These are phyloP conservation scores for Acleris sparsana DNA, from an alignment of 2,888 invertebrate species.

Conservation along the genomic window DNA sequence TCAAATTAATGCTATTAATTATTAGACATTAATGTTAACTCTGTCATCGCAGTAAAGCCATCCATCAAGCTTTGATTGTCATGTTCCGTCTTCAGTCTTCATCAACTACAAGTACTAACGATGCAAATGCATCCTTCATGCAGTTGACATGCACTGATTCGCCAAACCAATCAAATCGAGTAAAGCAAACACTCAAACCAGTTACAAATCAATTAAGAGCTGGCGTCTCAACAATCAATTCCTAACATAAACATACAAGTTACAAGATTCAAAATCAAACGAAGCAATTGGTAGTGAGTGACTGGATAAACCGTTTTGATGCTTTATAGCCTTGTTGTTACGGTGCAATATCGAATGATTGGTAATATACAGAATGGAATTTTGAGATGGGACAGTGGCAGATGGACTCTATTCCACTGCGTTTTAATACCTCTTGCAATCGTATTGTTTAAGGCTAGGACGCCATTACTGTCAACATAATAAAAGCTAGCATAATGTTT, in stretches of 20 bases:
- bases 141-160: constrained; percentile 36
- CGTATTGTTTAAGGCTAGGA: no score
- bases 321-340: background rate
- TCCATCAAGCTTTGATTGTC: constrained; percentile 17
- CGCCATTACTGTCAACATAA: no score
- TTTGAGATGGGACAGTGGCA: no score
- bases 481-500: no score
- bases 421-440: no score
- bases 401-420: no score
- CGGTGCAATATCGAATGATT: background rate
- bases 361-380: background rate
- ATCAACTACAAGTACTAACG: constrained; percentile 23
- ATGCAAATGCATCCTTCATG: constrained; percentile 31
- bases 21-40: no score
- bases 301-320: background rate
- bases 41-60: background rate
- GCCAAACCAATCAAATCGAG: constrained; percentile 37
- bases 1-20: no score
- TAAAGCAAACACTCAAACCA: constrained; percentile 30
- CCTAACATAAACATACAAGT: constrained; percentile 1
- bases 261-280: constrained; percentile 7
- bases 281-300: background rate
- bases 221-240: background rate
- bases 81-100: constrained; percentile 19
- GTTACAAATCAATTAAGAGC: constrained; percentile 36